Percentiles rank a stretch among this genome's conserved stretches.
Conservation (phyloP, 2,888 invertebrate genomes). For the Caenorhabditis becei region DNA sequence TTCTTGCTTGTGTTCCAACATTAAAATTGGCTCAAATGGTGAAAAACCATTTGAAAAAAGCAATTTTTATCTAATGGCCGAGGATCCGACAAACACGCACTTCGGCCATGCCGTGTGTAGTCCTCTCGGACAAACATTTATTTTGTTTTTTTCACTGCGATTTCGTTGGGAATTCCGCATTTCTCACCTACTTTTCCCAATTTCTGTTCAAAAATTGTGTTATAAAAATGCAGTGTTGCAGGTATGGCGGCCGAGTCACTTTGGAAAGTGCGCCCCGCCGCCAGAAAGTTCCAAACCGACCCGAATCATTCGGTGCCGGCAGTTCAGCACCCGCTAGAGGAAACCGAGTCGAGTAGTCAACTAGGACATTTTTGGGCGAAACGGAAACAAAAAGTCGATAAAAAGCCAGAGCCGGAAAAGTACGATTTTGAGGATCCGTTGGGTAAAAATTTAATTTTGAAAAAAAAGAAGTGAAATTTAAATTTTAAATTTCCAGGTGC, state of each 20-base stretch:
- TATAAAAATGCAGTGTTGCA: too few species aligned
- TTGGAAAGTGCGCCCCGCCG: slow-evolving; percentile 49
- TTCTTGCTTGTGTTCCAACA: not conserved
- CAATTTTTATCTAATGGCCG: slow-evolving; percentile 9
- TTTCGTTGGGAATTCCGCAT: not conserved
- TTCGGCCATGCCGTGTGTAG: slow-evolving; percentile 21
- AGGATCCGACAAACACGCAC: not conserved
- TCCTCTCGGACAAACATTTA: slow-evolving; percentile 35
- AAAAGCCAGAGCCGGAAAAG: slow-evolving; percentile 6
- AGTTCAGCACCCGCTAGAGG: slow-evolving; percentile 44
- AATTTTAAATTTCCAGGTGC: too few species aligned
- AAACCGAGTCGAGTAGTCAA: slow-evolving; percentile 18
- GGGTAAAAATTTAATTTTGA: slow-evolving; percentile 16
- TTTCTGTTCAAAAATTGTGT: too few species aligned
- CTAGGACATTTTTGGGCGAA: slow-evolving; percentile 39
- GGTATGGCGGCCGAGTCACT: slow-evolving; percentile 51
- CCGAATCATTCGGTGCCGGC: slow-evolving; percentile 17
- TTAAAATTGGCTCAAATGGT: not conserved
- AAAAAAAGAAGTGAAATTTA: not conserved
- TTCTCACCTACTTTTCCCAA: not conserved
- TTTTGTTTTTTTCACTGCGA: not conserved
- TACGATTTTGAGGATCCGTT: slow-evolving; percentile 54
- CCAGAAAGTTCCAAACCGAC: slow-evolving; percentile 29
- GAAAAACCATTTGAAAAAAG: not conserved
- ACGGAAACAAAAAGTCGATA: slow-evolving; percentile 4